Evolutionary conservation across 2,797 vertebrate genomes (phyloP).

Genomic region (Diplodus sargus): DNA sequence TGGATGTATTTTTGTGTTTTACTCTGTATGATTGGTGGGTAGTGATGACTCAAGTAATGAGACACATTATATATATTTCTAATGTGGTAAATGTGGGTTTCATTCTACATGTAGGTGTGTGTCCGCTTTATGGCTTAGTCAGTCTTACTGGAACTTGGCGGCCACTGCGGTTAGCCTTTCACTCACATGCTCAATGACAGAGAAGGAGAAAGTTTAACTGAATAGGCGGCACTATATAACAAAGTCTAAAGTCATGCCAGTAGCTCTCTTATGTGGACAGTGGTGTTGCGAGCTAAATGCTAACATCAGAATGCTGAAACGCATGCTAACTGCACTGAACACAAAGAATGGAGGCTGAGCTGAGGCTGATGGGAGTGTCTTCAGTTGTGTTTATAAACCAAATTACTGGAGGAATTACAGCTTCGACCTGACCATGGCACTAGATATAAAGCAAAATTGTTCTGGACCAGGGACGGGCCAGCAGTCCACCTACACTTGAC

Average conservation of each 20-base stretch:
- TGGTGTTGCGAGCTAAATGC: neutral
- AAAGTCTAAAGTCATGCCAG: neutral
- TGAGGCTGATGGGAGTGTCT: neutral
- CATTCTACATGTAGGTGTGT: slow-evolving; percentile 15
- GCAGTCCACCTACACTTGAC: too few relatives aligned
- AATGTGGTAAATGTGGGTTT: slow-evolving; percentile 69
- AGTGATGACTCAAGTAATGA: slow-evolving; percentile 54
- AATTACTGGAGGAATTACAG: neutral
- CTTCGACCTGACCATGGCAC: neutral
- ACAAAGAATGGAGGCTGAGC: too few relatives aligned
- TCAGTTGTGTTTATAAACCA: neutral
- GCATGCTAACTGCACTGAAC: neutral
- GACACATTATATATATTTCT: slow-evolving; percentile 52
- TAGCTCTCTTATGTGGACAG: neutral
- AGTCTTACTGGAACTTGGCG: slow-evolving; percentile 59
- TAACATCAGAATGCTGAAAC: neutral
- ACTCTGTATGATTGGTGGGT: slow-evolving; percentile 26
- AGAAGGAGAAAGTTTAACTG: neutral
- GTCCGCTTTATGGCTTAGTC: slow-evolving; percentile 51
- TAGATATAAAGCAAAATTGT: neutral
- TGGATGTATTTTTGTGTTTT: slow-evolving; percentile 31
- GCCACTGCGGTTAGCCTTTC: slow-evolving; percentile 38
- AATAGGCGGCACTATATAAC: neutral
- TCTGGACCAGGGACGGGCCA: too few relatives aligned
- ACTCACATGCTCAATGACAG: slow-evolving; percentile 14